Percentiles rank a stretch among this genome's conserved stretches.
Conservation (phyloP, 1,140 invertebrate genomes). For the Colletes gigas region DNA sequence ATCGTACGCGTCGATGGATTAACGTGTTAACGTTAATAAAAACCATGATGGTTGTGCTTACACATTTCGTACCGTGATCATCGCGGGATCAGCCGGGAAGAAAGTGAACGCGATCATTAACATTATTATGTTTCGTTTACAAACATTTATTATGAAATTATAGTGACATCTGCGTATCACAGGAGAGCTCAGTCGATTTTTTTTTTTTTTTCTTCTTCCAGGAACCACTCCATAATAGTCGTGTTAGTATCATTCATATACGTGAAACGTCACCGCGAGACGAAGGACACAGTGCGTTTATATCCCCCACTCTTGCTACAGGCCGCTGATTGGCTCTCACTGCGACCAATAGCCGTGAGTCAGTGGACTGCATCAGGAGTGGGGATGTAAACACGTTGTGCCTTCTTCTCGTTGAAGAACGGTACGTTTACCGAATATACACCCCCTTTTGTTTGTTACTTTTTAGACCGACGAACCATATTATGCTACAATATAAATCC, state of each 20-base stretch:
- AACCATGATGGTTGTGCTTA: background rate
- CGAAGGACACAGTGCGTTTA: too few species aligned
- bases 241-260: background rate
- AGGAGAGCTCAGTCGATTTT: slow-evolving; percentile 69
- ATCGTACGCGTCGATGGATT: slow-evolving; percentile 2
- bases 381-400: too few species aligned
- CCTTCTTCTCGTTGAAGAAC: too few species aligned
- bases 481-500: background rate
- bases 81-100: slow-evolving; percentile 51
- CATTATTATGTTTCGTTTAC: slow-evolving; percentile 56
- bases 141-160: slow-evolving; percentile 67
- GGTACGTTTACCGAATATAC: background rate
- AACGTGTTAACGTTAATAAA: background rate
- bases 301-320: too few species aligned
- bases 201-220: slow-evolving; percentile 27
- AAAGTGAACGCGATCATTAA: slow-evolving; percentile 51
- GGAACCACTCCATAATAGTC: slow-evolving; percentile 59
- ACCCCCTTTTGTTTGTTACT: background rate
- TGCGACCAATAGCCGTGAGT: too few species aligned
- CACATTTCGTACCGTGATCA: slow-evolving; percentile 8
- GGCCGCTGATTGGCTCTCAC: too few species aligned
- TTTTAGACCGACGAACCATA: background rate
- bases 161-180: slow-evolving; percentile 70
- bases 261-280: background rate
- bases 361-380: too few species aligned